phyloP scores from a whole-genome alignment of 2,797 vertebrate species.

The Helarctos malayanus region DNA sequence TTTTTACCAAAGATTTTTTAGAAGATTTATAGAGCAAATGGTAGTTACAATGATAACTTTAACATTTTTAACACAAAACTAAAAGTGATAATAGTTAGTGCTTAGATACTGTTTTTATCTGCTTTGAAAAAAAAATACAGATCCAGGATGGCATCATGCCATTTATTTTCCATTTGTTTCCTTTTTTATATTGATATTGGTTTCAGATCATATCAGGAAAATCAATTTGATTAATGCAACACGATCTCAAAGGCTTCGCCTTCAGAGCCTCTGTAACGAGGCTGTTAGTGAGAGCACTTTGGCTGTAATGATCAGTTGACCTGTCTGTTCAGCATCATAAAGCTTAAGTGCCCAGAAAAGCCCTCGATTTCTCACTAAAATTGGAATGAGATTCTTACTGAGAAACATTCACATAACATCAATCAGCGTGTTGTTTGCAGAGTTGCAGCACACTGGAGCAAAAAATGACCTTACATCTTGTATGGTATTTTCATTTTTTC shows the following conservation, averaged over 20 bases:
- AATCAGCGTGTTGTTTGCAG: background rate
- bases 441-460: background rate
- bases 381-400: background rate
- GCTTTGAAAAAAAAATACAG: background rate
- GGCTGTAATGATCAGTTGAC: constrained; percentile 53
- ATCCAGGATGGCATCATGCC: background rate
- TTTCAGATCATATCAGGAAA: constrained; percentile 28
- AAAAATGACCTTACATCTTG: background rate
- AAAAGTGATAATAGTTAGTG: background rate
- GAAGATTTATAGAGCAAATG: constrained; percentile 6
- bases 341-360: constrained; percentile 53
- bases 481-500: background rate
- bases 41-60: background rate
- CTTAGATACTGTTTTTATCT: background rate
- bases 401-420: background rate
- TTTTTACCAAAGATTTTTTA: constrained; percentile 49
- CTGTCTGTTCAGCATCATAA: constrained; percentile 42
- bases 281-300: background rate
- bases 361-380: constrained; percentile 23
- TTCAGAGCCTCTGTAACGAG: background rate
- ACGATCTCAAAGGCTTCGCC: background rate
- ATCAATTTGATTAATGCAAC: constrained; percentile 61
- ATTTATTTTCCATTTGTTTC: constrained; percentile 43
- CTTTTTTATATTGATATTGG: background rate
- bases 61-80: background rate